Base-by-base conservation (phyloP, 2,888 invertebrate species). In the Mythimna albipuncta region DNA sequence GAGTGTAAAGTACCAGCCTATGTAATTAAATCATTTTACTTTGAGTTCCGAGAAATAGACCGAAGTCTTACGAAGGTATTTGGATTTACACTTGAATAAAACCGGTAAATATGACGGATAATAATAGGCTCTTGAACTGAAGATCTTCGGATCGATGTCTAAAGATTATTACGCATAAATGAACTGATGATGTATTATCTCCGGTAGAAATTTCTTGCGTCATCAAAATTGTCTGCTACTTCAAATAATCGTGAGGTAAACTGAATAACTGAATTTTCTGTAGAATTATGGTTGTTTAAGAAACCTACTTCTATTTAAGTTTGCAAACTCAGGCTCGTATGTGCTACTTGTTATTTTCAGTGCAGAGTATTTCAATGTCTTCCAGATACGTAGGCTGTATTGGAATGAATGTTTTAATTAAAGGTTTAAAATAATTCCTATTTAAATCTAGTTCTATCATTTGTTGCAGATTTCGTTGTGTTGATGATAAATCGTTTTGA, bases 11-110 rank as follows among this genome's bases (percentile, higher is more conserved):
- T 77, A 41, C 35, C 0, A 6, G 44, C 1, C 54, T 59, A 26
- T 26, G 2, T 26, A 82, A 82, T 68, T 55, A 77, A 26, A 19
- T 35, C 1, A 10, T 9, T 54, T 52, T 50, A 55, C 16, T 19
- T 44, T 32, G 35, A 55, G 13, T 55, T 59, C 9, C 4, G 7
- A 41, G 35, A 63, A 57, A 57, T 58, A 54, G 13, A 26, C n/a
- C 10, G n/a, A 54, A 57, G n/a, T 32, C 52, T 35, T 21, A 26
- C 19, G 10, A 50, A 77, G 21, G n/a, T 59, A 63, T 81, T 67
- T 59, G 16, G 5, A 57, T 77, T 59, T 64, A 61, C 64, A 26
- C 57, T 77, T 64, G n/a, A 77, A 61, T 21, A 44, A 61, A 69
- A 57, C 41, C 19, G 38, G 38, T 54, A 57, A 69, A 69, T 59